Evolutionary conservation across 2,888 invertebrate species (phyloP), one percentile per base, ranked within the genome.

Genomic region (Orchesellides sinensis): DNA sequence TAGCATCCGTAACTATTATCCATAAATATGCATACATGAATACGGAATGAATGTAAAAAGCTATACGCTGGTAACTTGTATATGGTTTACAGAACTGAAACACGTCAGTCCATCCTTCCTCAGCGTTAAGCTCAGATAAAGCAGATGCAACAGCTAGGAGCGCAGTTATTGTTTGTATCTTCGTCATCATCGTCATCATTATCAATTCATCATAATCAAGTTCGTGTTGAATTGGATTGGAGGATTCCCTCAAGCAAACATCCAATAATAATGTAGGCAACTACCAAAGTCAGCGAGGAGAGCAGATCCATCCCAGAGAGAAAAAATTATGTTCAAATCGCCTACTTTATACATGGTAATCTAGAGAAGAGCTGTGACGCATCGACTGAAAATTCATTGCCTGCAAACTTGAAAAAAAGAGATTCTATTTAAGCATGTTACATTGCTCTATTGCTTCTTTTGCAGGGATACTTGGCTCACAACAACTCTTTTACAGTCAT

Each of bases 221-320:
- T 21, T 63, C 29, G 73, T 52, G 56, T 56, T 29, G 49, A 69
- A 35, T 69, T 69, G 25, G 45, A 25, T 66, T 66, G 52, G 78
- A 85, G 83, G 80, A 77, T 85, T 85, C 85, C 85, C 85, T 81
- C 83, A 52, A 85, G 85, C 83, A 78, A 85, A 85, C 80, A 84
- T 56, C 27, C 70, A 45, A 49, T 17, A 49, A n/a, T 52, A n/a
- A n/a, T n/a, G n/a, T n/a, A n/a, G n/a, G n/a, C 49, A 14, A 25
- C 35, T 21, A 35, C 14, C n/a, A 29, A 63, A 12, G 35, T 35
- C 19, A 19, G 25, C 23, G 32, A 63, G 45, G n/a, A 45, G 65
- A 25, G 14, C 1, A 45, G 23, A 21, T 61, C 27, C 27, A 66
- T 27, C 47, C 14, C n/a, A 32, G 40, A 63, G 35, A n/a, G 25